Evolutionary conservation across 2,797 vertebrate species (phyloP).

Genomic region (Halcyon smyrnensis): DNA sequence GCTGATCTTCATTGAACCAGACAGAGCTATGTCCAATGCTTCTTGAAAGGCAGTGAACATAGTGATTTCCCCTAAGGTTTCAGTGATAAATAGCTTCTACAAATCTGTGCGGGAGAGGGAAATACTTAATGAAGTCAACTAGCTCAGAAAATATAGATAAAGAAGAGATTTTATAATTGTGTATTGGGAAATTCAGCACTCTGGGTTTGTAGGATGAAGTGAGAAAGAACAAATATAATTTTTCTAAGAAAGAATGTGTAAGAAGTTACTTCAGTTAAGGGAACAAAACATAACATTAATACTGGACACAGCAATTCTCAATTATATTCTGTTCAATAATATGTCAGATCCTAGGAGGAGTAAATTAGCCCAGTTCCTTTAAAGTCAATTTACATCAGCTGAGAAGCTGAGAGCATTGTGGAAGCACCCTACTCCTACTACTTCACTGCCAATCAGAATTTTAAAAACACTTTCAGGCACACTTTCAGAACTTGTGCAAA

Average conservation of each 20-base stretch:
- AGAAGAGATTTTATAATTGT: background rate
- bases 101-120: constrained; percentile 6
- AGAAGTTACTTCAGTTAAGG: background rate
- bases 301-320: background rate
- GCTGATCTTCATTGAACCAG: constrained; percentile 58
- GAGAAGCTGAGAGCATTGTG: background rate
- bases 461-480: background rate
- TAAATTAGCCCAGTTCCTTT: constrained; percentile 13
- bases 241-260: background rate
- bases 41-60: constrained; percentile 10
- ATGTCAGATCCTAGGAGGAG: background rate
- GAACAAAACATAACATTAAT: background rate
- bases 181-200: background rate
- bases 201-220: background rate
- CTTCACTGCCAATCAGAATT: background rate
- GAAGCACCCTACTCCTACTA: background rate
- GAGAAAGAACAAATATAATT: background rate
- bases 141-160: constrained; percentile 23
- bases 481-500: background rate
- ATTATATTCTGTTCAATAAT: background rate
- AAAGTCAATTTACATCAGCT: background rate
- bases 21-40: constrained; percentile 6
- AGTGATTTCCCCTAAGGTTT: constrained; percentile 53
- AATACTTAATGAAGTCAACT: constrained; percentile 53
- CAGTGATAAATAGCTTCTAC: constrained; percentile 49